Base-by-base conservation (phyloP, 2,113 vertebrate species). In the Sapajus apella region DNA sequence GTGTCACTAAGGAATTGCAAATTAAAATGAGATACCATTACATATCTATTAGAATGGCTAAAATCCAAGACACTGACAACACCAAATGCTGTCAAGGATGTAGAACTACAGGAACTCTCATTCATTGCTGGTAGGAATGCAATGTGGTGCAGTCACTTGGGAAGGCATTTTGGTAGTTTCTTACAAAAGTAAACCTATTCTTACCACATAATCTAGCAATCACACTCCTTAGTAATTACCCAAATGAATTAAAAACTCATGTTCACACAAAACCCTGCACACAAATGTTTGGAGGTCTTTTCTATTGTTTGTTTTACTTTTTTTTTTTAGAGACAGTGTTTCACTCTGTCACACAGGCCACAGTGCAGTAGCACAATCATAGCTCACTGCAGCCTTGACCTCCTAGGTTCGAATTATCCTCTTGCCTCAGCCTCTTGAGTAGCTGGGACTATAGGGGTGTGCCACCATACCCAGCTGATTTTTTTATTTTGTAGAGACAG, bases 181-280 rank as follows among this genome's bases (percentile, higher is more conserved):
- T 95, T 77, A 43, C 70, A 83, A 90, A 94, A 37, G 11, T 92
- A 87, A 92, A 50, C 72, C 90, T 86, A 86, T 37, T 58, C 83
- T 83, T 73, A 68, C n/a, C 30, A 43, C 90, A 32, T 0, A 4
- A 92, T 75, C 61, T 66, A 91, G 47, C 37, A 90, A 52, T 88
- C 64, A 20, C 40, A 52, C 25, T 70, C 55, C 81, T 90, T 92
- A 68, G 43, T 75, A 23, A 90, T 90, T 97, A 77, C 81, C 58
- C 80, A 76, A 82, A 66, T 86, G 83, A 79, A 37, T 80, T 89
- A 40, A 93, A 91, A 95, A 45, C 61, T 92, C 47, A 61, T 55
- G 64, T 75, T 58, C 45, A 79, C 58, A 68, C 50, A 93, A 55
- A 97, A 95, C 35, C 47, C 25, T 86, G 70, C 64, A 75, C 75